Evolutionary conservation across 2,113 vertebrate species (phyloP).

Genomic region (Narcine bancroftii): DNA sequence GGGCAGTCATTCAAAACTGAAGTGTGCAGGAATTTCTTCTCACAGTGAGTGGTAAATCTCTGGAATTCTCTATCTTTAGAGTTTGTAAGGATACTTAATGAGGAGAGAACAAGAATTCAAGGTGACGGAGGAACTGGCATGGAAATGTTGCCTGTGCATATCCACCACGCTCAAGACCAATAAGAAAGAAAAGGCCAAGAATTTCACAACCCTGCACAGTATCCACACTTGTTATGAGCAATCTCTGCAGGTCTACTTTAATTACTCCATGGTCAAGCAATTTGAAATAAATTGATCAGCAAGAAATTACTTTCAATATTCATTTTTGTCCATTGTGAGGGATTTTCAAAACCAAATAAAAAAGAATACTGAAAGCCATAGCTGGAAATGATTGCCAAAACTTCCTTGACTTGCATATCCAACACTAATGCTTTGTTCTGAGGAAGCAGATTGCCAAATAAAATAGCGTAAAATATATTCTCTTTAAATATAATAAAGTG

Average conservation of each 20-base stretch:
- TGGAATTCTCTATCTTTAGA: no score
- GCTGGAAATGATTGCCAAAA: neutral
- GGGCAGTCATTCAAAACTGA: no score
- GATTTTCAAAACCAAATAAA: neutral
- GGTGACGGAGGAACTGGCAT: no score
- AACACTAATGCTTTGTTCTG: neutral
- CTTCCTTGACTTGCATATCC: neutral
- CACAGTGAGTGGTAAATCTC: no score
- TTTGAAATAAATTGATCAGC: neutral
- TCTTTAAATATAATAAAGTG: neutral
- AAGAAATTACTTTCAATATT: neutral
- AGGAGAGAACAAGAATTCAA: no score
- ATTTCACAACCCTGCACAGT: neutral
- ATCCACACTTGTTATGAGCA: neutral
- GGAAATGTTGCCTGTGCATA: no score
- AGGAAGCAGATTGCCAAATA: neutral
- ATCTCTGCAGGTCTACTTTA: neutral
- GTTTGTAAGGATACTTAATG: no score
- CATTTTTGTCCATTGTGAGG: neutral
- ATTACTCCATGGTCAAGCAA: neutral
- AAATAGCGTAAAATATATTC: neutral
- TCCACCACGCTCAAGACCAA: no score
- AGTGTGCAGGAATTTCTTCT: no score
- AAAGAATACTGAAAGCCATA: conserved; percentile 12
- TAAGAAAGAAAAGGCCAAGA: neutral